phyloP scores from a whole-genome alignment of 2,113 vertebrate genomes.

The Heloderma charlesbogerti region DNA sequence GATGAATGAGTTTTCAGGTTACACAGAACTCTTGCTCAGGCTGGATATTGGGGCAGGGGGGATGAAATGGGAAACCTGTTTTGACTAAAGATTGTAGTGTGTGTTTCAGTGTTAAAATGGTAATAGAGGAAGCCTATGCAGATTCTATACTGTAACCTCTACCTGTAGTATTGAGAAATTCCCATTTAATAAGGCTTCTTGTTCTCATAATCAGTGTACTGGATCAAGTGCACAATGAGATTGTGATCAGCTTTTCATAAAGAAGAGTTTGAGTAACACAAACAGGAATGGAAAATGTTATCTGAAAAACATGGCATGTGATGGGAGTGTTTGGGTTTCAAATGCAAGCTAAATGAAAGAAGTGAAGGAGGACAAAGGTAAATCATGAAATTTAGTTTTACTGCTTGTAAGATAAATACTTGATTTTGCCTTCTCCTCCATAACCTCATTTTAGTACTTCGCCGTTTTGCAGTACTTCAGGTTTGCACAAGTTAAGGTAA shows the following conservation, averaged over 20 bases:
- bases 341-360: slow-evolving; percentile 20
- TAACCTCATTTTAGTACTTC: background rate
- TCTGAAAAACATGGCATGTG: background rate
- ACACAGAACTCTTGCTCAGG: background rate
- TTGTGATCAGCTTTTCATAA: background rate
- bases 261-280: background rate
- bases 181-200: background rate
- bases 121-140: background rate
- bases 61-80: background rate
- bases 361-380: background rate
- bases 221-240: background rate
- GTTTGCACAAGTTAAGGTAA: background rate
- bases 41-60: background rate
- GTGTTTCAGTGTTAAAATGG: background rate
- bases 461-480: background rate
- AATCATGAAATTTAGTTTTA: background rate
- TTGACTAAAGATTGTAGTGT: background rate
- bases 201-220: background rate
- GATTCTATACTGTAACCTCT: background rate
- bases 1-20: background rate
- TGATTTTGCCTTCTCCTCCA: background rate
- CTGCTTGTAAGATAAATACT: background rate
- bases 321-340: slow-evolving; percentile 10
- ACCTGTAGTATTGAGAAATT: background rate
- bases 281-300: slow-evolving; percentile 4